Evolutionary conservation across 92 coral and sea anemone genomes (phyloP), one percentile per base, ranked within the genome.

Genomic region (Palythoa caribaeorum): DNA sequence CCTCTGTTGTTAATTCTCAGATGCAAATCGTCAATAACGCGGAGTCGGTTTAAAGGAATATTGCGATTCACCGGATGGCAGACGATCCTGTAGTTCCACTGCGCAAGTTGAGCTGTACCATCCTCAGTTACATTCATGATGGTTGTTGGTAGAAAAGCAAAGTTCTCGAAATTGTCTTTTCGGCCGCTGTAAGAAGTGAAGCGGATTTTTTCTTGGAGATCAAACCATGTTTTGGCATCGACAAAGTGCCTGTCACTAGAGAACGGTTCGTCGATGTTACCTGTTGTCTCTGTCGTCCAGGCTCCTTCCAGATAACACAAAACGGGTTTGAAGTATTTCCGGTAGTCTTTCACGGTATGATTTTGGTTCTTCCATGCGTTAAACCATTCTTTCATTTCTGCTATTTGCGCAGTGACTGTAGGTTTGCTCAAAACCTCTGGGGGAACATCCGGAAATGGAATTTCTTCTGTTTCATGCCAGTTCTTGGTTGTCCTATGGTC

Each of bases 361-460:
- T 96, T 77, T 65, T 96, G 98, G 72, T 87, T 83, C 53, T 83
- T 90, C 96, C 96, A 96, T 1, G 98, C 98, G 71, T 91, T 94
- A 87, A 96, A 96, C 98, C 98, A 96, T 68, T 92, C 92, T 14
- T 92, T 90, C 98, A 96, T 96, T 73, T 96, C 98, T 9, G 50
- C 91, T 35, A 93, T 72, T 90, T 96, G 91, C 50, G 90, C 95
- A 1, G 70, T 76, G 2, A 83, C 90, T 10, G 89, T 93, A 9
- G 55, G 1, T 60, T 93, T 91, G 66, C 75, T 80, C 75, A 77
- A 38, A 38, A 91, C 94, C 36, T 77, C 84, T 57, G 83, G 93
- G 12, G 93, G 92, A 1, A 84, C 78, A 9, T 54, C 88, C 12
- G 78, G 95, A 66, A 92, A 92, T 1, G 95, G 93, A 36, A 90